phyloP scores from a whole-genome alignment of 2,888 invertebrate species.

The Bursaphelenchus okinawaensis region DNA sequence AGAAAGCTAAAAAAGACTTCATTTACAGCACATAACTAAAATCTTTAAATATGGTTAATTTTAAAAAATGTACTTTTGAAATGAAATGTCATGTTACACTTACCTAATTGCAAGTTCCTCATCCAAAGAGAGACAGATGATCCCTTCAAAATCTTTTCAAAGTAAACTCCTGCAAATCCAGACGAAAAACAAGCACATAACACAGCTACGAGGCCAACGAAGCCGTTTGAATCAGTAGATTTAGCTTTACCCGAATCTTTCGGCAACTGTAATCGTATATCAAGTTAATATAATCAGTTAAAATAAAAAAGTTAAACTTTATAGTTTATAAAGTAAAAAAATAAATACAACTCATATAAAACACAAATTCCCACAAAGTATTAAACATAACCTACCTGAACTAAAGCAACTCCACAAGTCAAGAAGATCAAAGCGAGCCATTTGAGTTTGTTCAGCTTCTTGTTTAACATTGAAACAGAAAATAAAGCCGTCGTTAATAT shows the following conservation, averaged over 20 bases:
- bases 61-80: neutral
- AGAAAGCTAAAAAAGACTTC: slow-evolving; percentile 58
- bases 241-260: slow-evolving; percentile 16
- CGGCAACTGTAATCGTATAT: slow-evolving; percentile 23
- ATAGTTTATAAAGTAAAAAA: no score
- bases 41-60: no score
- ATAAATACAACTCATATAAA: no score
- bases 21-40: slow-evolving; percentile 4
- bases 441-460: slow-evolving; percentile 71
- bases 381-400: slow-evolving; percentile 57
- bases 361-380: neutral
- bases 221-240: slow-evolving; percentile 19
- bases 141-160: slow-evolving; percentile 63
- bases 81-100: slow-evolving; percentile 10
- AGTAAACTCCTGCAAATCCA: slow-evolving; percentile 64
- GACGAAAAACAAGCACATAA: slow-evolving; percentile 62
- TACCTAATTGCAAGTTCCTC: slow-evolving; percentile 62
- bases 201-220: slow-evolving; percentile 61
- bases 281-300: neutral
- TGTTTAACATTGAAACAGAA: slow-evolving; percentile 78
- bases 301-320: slow-evolving; percentile 4
- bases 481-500: slow-evolving; percentile 93
- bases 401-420: slow-evolving; percentile 66
- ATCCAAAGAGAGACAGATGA: slow-evolving; percentile 61
- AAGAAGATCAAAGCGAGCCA: slow-evolving; percentile 80